Conservation (phyloP, 2,797 vertebrate genomes). For the Sebastes melanostomus region DNA sequence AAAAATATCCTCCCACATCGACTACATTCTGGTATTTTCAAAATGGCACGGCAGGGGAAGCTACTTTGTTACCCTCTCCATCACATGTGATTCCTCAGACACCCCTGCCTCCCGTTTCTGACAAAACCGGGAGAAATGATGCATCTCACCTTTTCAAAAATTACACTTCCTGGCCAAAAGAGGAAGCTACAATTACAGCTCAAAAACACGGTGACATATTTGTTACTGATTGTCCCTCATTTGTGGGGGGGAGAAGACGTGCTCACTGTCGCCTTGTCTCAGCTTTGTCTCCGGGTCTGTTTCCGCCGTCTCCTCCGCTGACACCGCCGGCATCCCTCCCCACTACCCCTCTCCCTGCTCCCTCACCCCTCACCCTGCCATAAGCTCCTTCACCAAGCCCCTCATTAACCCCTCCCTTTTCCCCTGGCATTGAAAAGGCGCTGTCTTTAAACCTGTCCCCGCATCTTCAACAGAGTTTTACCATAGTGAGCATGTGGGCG, state of each 20-base stretch:
- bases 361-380: slow-evolving; percentile 67
- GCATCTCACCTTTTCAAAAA: slow-evolving; percentile 64
- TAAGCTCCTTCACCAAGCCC: slow-evolving; percentile 78
- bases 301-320: slow-evolving; percentile 58
- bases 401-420: slow-evolving; percentile 77
- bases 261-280: slow-evolving; percentile 64
- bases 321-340: slow-evolving; percentile 59
- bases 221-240: slow-evolving; percentile 72
- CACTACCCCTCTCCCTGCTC: slow-evolving; percentile 27
- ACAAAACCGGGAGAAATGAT: slow-evolving; percentile 61
- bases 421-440: slow-evolving; percentile 78
- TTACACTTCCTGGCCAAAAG: slow-evolving; percentile 50
- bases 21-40: slow-evolving; percentile 58
- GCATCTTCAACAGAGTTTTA: slow-evolving; percentile 70
- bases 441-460: slow-evolving; percentile 79
- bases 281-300: slow-evolving; percentile 69
- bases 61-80: slow-evolving; percentile 59
- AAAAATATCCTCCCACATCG: slow-evolving; percentile 35
- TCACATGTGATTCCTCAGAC: slow-evolving; percentile 47
- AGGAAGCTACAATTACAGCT: slow-evolving; percentile 65
- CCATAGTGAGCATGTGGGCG: slow-evolving; percentile 71
- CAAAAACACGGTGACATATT: slow-evolving; percentile 67
- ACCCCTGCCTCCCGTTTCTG: slow-evolving; percentile 33
- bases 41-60: slow-evolving; percentile 58
- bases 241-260: slow-evolving; percentile 51